Evolutionary conservation across 2,797 vertebrate species (phyloP), one percentile per base, ranked within the genome.

Genomic region (Danio choprae): DNA sequence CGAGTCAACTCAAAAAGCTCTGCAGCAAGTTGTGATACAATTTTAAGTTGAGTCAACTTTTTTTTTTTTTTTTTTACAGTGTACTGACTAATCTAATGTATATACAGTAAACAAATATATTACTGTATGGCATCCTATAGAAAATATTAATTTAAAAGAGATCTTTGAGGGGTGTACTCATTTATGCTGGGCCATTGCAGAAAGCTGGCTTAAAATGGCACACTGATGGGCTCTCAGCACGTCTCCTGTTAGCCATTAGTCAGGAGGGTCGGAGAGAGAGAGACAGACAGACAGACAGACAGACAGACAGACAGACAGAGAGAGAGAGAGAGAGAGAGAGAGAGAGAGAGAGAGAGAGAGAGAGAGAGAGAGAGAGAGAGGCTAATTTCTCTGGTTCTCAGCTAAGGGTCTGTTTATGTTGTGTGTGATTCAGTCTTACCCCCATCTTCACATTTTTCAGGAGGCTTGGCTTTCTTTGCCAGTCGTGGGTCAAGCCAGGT

Each of bases 401-500:
- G 79, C 84, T 76, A 68, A 29, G 9, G 56, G 77, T 50, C 79
- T 10, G 56, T 65, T 65, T 62, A 55, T 60, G 65, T 68, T 81
- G 36, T 15, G 69, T 81, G 74, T 18, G 74, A 51, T 62, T 74
- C 69, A 2, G 51, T 80, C 94, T 96, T 90, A 99, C 97, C 98
- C 96, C 97, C 97, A 87, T 99, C 96, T 80, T 97, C 95, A 86
- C 97, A 99, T 80, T 98, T 98, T 92, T 99, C 98, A 0, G 97
- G 96, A 74, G 98, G 96, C 91, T 99, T 99, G 76, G 97, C 96
- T 92, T 96, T 98, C 91, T 95, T 97, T 84, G 97, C 97, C 20
- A 98, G 95, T 18, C 98, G 95, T 6, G 98, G 98, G 89, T 99
- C 98, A 87, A 99, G 91, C 98, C 98, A 99, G 4, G 98, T 98